These are phyloP conservation scores for Cancer borealis DNA, from an alignment of 2,888 invertebrate genomes.

Conservation along the genomic window DNA sequence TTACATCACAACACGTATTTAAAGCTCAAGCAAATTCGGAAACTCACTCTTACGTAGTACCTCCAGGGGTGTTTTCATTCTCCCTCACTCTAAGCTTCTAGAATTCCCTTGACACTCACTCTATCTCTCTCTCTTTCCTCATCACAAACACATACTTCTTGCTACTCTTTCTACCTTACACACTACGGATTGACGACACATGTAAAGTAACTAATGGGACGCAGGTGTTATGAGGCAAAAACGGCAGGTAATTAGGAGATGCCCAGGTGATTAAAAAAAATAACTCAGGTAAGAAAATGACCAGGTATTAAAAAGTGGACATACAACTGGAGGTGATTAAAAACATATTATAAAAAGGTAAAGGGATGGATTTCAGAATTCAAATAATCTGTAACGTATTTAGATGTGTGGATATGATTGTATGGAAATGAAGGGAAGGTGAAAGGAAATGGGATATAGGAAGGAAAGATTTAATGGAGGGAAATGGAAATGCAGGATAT, in stretches of 20 bases:
- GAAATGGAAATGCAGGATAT: not conserved
- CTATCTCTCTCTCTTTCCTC: not conserved
- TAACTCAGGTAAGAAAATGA: not conserved
- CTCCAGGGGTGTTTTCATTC: not conserved
- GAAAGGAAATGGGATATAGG: not conserved
- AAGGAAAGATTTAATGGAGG: not conserved
- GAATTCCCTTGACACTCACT: not conserved
- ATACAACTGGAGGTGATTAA: not conserved
- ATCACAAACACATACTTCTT: not conserved
- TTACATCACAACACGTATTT: constrained; percentile 39
- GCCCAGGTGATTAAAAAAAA: not conserved
- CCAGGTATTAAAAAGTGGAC: too few relatives aligned
- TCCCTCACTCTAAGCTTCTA: not conserved
- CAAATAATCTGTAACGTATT: not conserved
- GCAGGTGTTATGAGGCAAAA: not conserved
- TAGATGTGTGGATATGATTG: not conserved
- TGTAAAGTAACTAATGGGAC: not conserved
- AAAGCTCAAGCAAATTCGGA: constrained; percentile 30
- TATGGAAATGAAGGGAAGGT: not conserved
- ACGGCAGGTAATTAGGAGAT: not conserved
- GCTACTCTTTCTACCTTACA: not conserved
- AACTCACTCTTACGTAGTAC: not conserved
- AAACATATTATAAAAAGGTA: not conserved
- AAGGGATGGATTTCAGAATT: not conserved
- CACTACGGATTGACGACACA: not conserved